Evolutionary conservation across 1,140 invertebrate species (phyloP), one percentile per base, ranked within the genome.

Genomic region (Calephelis nemesis): DNA sequence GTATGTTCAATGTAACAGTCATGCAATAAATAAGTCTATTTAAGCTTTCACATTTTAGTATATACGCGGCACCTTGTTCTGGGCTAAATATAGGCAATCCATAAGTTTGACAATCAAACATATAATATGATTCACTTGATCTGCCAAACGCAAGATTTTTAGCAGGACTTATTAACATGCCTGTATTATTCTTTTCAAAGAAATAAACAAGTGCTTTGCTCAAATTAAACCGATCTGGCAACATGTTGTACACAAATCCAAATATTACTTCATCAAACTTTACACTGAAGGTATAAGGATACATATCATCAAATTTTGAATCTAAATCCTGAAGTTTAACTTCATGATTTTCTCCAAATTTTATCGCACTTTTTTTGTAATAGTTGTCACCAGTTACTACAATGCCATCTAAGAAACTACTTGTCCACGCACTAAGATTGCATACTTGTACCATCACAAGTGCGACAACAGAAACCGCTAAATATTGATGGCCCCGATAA

Each of bases 101-200:
- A 75, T 90, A 90, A 66, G 92, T 92, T 79, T 94, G 93, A 72
- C 93, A 94, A 72, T 95, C 94, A 76, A 93, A 95, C 93, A 94
- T 93, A 71, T 94, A 94, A 74, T 94, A 95, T 8, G 94, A 94
- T 5, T 76, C 76, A 40, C 91, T 89, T 48, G 81, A 77, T 76
- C 91, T 94, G 0, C 94, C 94, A 74, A 94, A 94, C 10, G 93
- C 93, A 62, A 94, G 78, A 62, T 93, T 92, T 65, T 92, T 92
- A 47, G 85, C 90, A 0, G 90, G 89, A 63, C 91, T 92, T 67
- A 85, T 87, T 39, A 94, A 87, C 11, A 95, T 90, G 4, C 94
- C 94, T 50, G 84, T 81, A 42, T 74, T 85, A 67, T 91, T 76
- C 47, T 92, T 89, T 63, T 93, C 93, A 70, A 94, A 94, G 75